Evolutionary conservation across 2,888 invertebrate species (phyloP), one percentile per base, ranked within the genome.

Genomic region (Tetragonula carbonaria): DNA sequence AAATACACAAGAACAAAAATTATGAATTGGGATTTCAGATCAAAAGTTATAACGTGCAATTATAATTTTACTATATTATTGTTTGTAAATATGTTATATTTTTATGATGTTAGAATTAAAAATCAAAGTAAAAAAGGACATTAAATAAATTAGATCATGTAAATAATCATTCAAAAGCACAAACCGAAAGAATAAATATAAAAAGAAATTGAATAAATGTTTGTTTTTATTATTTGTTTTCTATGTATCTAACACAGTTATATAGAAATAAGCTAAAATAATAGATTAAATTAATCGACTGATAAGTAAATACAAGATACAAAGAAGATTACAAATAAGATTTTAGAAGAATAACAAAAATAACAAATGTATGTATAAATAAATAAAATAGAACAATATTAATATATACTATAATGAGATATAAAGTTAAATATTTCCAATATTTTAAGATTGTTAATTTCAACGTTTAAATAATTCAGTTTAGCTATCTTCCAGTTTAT

Each of bases 171-270:
- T 2, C 63, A 63, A 63, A 8, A 33, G 21, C 6, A 21, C 13
- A 50, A 74, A 74, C 14, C 33, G 50, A 33, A 33, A 50, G 50
- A 62, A 28, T 45, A 33, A 50, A 50, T 33, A 16, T 14, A 74
- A 59, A 70, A 21, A 33, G 2, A 72, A 68, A 14, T 18, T n/a
- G 45, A 50, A 45, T 67, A 67, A 67, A 67, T 68, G 50, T 68
- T 23, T 68, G 2, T 16, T 68, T 68, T 18, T 23, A 21, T 33
- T 38, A 74, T 74, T 53, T 74, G n/a, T 51, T 65, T 74, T 18
- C 13, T 66, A 14, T 45, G 11, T 38, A 53, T 57, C 57, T 57
- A 57, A n/a, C 57, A n/a, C n/a, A 57, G 57, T 57, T 57, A 57
- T 57, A 57, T n/a, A n/a, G n/a, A n/a, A 57, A 57, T 57, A n/a